Evolutionary conservation across 2,888 invertebrate species (phyloP), one percentile per base, ranked within the genome.

Genomic region (Pseudolycoriella hygida): DNA sequence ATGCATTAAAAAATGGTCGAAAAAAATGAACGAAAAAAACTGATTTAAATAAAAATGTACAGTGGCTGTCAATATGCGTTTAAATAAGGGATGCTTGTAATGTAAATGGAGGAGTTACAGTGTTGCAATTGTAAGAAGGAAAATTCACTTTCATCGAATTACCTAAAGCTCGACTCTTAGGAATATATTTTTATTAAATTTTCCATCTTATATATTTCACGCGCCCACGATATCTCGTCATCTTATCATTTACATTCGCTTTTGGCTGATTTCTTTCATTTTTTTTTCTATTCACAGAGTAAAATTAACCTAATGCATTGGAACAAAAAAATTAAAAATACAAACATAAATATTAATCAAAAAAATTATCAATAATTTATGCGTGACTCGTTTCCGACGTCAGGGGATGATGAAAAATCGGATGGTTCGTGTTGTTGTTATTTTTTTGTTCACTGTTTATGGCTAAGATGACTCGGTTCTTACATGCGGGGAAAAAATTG

Each of bases 331-430:
- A 12, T 8, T 40, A 39, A 39, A 46, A 44, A 48, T 42, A 40
- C 44, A 48, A 48, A 46, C 46, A 48, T 48, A 48, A 48, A 48
- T 48, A 48, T 46, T 48, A 48, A 48, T 48, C 46, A 48, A 43
- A 48, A 46, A 48, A 48, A 48, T 48, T 48, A 48, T 48, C 48
- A 48, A 48, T 48, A 48, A 48, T 48, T 48, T 48, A 48, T 48
- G 48, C 46, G 48, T 45, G 48, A 42, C 48, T 48, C 48, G 45
- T 46, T 48, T 48, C 48, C 48, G 48, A 48, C 48, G 18, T 46
- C 45, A 45, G 39, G 44, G 44, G 44, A 44, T 44, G 44, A 39
- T 44, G 40, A 39, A 44, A 44, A 25, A 44, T 44, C 44, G 20
- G 37, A 44, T 44, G 44, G 20, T 14, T 25, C 10, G 20, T 44